Evolutionary conservation across 2,797 vertebrate species (phyloP).

Genomic region (Gobionotothen gibberifrons): DNA sequence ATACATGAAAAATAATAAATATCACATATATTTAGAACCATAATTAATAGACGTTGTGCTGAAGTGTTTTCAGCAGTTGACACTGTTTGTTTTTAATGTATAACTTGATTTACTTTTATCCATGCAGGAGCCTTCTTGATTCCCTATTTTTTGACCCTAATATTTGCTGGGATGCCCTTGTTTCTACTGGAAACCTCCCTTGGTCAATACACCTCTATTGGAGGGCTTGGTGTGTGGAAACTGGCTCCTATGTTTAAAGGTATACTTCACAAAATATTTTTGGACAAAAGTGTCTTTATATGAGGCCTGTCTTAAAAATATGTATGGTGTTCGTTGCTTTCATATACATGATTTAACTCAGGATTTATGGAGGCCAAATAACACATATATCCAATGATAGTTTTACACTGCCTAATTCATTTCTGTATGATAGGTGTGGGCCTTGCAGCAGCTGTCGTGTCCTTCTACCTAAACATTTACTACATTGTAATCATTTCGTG

Average conservation of each 20-base stretch:
- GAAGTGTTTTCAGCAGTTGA: conserved; percentile 10
- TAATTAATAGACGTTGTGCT: conserved; percentile 40
- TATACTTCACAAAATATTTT: conserved; percentile 65
- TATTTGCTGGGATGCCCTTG: conserved; percentile 97
- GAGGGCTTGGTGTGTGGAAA: conserved; percentile 98
- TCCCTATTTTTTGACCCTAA: conserved; percentile 97
- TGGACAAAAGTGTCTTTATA: conserved; percentile 1
- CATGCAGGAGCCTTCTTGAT: conserved; percentile 96
- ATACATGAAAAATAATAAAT: conserved; percentile 38
- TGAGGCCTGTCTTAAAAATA: background rate
- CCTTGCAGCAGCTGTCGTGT: conserved; percentile 95
- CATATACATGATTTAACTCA: background rate
- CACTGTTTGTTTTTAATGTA: conserved; percentile 16
- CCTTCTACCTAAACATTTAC: conserved; percentile 99
- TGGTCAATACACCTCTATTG: conserved; percentile 96
- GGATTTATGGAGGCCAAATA: conserved; percentile 41
- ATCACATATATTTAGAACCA: conserved; percentile 29
- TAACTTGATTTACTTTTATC: conserved; percentile 58
- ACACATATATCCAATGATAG: conserved; percentile 13
- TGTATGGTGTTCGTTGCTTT: conserved; percentile 13
- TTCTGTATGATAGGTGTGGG: conserved; percentile 90
- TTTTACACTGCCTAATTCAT: conserved; percentile 44
- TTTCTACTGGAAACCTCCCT: conserved; percentile 96
- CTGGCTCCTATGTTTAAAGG: conserved; percentile 99
- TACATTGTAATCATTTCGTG: conserved; percentile 99